Percentiles rank a stretch among this genome's conserved stretches.
These are phyloP conservation scores for Pogonomyrmex barbatus DNA, from an alignment of 1,140 invertebrate genomes.

Conservation along the genomic window DNA sequence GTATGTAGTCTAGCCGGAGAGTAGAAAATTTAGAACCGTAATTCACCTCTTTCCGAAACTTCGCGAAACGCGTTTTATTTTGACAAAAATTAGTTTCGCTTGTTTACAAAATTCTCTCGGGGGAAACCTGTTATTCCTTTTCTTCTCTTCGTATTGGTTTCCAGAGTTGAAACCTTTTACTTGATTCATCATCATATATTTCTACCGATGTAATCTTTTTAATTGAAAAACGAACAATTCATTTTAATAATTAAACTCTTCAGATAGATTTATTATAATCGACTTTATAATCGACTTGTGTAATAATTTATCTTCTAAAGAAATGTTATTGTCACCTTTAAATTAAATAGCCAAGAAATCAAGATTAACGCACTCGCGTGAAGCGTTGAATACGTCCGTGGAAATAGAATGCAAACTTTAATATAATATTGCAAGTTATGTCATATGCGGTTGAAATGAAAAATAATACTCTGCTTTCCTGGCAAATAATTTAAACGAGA, in stretches of 20 bases:
- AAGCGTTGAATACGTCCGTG: background rate
- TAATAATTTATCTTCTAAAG: background rate
- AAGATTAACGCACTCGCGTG: background rate
- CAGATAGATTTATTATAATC: background rate
- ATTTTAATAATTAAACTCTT: constrained; percentile 18
- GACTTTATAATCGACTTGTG: background rate
- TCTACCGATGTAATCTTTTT: background rate
- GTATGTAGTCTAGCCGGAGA: constrained; percentile 45
- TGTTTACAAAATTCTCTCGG: background rate
- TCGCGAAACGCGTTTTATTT: constrained; percentile 49
- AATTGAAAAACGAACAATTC: background rate
- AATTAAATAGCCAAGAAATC: background rate
- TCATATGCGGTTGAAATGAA: constrained; percentile 14
- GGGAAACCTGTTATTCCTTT: background rate
- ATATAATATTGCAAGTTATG: background rate
- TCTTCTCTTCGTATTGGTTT: background rate
- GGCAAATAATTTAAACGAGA: constrained; percentile 38
- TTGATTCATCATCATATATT: background rate
- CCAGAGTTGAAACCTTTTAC: background rate
- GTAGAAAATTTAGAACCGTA: constrained; percentile 32
- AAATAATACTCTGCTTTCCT: constrained; percentile 27
- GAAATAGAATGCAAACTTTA: constrained; percentile 3
- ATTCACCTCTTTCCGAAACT: constrained; percentile 50
- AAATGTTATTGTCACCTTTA: background rate
- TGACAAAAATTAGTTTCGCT: background rate